A percentile compares a stretch with the other conserved stretches of the same genome.
These are phyloP conservation scores for Triplophysa tibetana DNA, from an alignment of 2,113 vertebrate species.

Conservation along the genomic window DNA sequence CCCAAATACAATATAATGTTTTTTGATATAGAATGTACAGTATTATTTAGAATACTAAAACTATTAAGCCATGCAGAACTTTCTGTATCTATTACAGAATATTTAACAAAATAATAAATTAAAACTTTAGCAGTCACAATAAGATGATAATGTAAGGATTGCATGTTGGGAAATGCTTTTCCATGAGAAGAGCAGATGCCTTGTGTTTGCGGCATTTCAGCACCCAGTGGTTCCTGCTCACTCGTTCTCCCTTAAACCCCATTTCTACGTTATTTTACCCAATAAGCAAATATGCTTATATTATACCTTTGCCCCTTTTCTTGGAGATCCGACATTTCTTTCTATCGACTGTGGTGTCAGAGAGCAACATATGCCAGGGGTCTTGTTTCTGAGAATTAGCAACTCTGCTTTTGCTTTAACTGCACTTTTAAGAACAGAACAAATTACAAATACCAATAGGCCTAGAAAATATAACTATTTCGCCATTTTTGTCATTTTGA, in stretches of 20 bases:
- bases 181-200: constrained; percentile 47
- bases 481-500: too few relatives aligned
- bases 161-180: constrained; percentile 3
- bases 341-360: background rate
- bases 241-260: background rate
- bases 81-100: background rate
- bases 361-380: background rate
- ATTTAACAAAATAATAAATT: background rate
- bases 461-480: too few relatives aligned
- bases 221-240: constrained; percentile 37
- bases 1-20: too few relatives aligned
- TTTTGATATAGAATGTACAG: too few relatives aligned
- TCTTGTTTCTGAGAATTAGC: background rate
- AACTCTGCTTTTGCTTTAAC: too few relatives aligned
- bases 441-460: too few relatives aligned
- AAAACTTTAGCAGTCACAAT: too few relatives aligned
- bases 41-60: too few relatives aligned
- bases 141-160: background rate
- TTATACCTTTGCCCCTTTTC: constrained; percentile 20
- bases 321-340: constrained; percentile 1
- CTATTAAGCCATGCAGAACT: background rate
- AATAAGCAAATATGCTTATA: background rate
- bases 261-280: background rate
- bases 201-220: constrained; percentile 31
- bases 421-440: too few relatives aligned